These are phyloP conservation scores for Cyprinella venusta DNA, from an alignment of 2,797 vertebrate genomes.

Conservation along the genomic window DNA sequence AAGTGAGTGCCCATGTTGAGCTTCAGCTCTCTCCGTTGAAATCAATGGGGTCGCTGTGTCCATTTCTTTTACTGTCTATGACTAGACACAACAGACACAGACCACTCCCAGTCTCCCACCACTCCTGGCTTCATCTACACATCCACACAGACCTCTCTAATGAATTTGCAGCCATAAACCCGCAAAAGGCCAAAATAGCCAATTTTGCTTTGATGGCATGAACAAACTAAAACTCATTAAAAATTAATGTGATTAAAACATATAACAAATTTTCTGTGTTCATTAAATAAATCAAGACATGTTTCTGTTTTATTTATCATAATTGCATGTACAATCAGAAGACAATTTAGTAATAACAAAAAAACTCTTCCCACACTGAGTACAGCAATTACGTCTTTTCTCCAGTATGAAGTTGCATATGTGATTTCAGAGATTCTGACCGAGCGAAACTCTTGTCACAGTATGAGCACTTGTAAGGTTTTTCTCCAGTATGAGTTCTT, in stretches of 20 bases:
- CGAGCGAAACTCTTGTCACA: background rate
- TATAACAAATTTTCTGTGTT: background rate
- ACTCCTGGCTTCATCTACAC: too few species aligned
- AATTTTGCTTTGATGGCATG: too few species aligned
- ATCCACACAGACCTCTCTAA: too few species aligned
- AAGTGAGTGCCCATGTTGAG: too few species aligned
- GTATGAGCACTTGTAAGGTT: background rate
- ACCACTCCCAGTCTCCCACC: too few species aligned
- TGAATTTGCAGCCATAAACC: too few species aligned
- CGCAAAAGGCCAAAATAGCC: too few species aligned
- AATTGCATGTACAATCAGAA: background rate
- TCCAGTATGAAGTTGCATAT: background rate
- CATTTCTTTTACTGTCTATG: too few species aligned
- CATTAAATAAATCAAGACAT: background rate
- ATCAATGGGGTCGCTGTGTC: too few species aligned
- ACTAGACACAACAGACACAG: too few species aligned
- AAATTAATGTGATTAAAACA: background rate
- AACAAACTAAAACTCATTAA: background rate
- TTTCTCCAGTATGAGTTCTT: background rate
- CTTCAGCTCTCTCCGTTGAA: too few species aligned
- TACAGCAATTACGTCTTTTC: background rate
- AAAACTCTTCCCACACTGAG: background rate
- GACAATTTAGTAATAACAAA: background rate
- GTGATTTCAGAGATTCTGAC: background rate
- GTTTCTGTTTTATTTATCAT: background rate